Evolutionary conservation across 2,797 vertebrate genomes (phyloP), one percentile per base, ranked within the genome.

Genomic region (Molothrus aeneus): DNA sequence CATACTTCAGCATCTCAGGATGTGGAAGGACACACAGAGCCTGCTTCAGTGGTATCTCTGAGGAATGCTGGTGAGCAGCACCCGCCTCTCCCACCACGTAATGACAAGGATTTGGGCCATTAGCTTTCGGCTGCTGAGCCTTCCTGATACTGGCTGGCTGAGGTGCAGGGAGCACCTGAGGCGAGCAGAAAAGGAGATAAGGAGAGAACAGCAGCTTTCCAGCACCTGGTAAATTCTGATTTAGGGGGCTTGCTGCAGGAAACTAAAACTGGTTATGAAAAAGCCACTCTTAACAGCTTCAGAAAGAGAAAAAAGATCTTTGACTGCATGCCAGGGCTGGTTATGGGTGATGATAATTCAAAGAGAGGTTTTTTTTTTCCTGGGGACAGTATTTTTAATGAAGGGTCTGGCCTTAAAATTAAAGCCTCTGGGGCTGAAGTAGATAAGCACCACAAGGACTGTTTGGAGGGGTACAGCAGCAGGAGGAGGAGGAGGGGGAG

Each of bases 81-180:
- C 16, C 66, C 2, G 9, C 64, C 51, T 73, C 56, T 77, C 64
- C 47, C 1, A 9, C 25, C 5, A 19, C 0, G 6, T 42, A 65
- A 82, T 20, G 75, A 61, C 71, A 91, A 91, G 59, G 82, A 85
- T 81, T 87, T 85, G 71, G 51, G 63, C 79, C 85, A 65, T 89
- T 91, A 91, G 64, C 71, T 81, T 93, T 45, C n/a, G 64, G 74
- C 74, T 84, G 87, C 87, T 79, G 81, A 94, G 78, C 74, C 50
- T 79, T 29, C 47, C 68, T 2, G 11, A 61, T 72, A 85, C 6
- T 72, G 82, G 28, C 85, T 83, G 80, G 47, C 93, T 86, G 34
- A 78, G 61, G 66, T 47, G 74, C 53, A 63, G 47, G 11, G 57
- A 87, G 59, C 25, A 78, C 88, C 79, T 71, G 70, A 90, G 82